Conservation (phyloP, 2,113 vertebrate genomes). For the Helogale parvula region DNA sequence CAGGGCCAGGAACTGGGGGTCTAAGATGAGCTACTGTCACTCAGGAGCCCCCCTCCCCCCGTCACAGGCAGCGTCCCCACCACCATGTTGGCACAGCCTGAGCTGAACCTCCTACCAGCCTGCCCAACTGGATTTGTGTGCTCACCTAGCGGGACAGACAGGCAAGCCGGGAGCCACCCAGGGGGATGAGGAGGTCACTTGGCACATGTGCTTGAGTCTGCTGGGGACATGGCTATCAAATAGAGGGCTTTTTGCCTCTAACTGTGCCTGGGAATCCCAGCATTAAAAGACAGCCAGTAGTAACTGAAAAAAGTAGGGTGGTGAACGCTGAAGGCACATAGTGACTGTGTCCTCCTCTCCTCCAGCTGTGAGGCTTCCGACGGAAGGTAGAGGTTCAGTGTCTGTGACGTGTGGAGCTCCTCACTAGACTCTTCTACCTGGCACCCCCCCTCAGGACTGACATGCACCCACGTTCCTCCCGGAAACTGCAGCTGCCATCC, state of each 20-base stretch:
- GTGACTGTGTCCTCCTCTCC: not conserved
- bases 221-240: conserved; percentile 42
- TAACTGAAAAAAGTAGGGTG: not conserved
- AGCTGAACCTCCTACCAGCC: not conserved
- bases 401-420: not conserved
- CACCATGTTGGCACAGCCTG: not conserved
- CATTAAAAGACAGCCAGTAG: not conserved
- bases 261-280: not conserved
- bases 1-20: not conserved
- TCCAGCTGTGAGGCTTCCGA: not conserved
- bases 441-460: not conserved
- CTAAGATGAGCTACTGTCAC: not conserved
- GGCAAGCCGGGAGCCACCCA: not conserved
- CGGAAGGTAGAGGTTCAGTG: not conserved
- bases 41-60: not conserved
- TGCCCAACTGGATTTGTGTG: conserved; percentile 33
- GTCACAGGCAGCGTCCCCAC: not conserved
- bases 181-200: not conserved
- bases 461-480: not conserved
- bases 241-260: not conserved
- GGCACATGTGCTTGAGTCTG: conserved; percentile 12
- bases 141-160: not conserved
- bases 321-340: not conserved
- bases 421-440: not conserved
- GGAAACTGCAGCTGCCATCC: not conserved